A percentile compares a stretch with the other conserved stretches of the same genome.
Conservation (phyloP, 2,888 invertebrate genomes). For the Crematogaster levior region DNA sequence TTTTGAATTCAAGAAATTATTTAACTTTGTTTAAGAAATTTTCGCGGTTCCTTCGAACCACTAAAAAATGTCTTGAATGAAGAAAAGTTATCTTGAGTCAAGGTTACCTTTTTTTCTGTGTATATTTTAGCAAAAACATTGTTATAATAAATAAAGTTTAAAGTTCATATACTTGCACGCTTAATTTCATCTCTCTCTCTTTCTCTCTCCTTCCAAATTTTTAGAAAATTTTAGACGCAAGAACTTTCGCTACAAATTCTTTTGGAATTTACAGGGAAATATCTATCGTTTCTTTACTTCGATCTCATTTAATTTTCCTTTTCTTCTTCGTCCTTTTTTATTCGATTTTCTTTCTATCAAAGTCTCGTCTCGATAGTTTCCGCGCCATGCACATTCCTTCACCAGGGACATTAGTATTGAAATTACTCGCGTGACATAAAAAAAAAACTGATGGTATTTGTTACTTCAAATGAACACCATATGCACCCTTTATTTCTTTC, state of each 20-base stretch:
- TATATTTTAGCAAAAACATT: neutral
- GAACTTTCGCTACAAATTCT: constrained; percentile 6
- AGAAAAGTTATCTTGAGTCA: too few relatives aligned
- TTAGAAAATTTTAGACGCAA: neutral
- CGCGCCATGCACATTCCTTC: neutral
- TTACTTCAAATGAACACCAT: neutral
- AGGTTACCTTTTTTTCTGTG: too few relatives aligned
- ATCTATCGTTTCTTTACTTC: constrained; percentile 34
- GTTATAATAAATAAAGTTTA: neutral
- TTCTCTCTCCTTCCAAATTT: neutral
- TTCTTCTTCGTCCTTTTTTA: neutral
- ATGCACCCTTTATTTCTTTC: neutral
- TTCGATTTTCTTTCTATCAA: constrained; percentile 44
- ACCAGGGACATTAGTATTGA: constrained; percentile 3
- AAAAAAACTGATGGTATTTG: neutral
- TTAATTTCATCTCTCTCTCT: neutral
- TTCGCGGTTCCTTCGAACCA: too few relatives aligned
- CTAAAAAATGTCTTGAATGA: too few relatives aligned
- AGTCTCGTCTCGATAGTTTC: constrained; percentile 34
- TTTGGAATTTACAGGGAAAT: constrained; percentile 23
- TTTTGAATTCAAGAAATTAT: too few relatives aligned
- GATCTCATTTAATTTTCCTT: constrained; percentile 42
- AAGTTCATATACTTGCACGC: neutral
- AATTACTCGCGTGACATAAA: constrained; percentile 20
- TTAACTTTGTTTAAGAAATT: too few relatives aligned